Evolutionary conservation across 2,888 invertebrate species (phyloP), one percentile per base, ranked within the genome.

Genomic region (Globia sparganii): DNA sequence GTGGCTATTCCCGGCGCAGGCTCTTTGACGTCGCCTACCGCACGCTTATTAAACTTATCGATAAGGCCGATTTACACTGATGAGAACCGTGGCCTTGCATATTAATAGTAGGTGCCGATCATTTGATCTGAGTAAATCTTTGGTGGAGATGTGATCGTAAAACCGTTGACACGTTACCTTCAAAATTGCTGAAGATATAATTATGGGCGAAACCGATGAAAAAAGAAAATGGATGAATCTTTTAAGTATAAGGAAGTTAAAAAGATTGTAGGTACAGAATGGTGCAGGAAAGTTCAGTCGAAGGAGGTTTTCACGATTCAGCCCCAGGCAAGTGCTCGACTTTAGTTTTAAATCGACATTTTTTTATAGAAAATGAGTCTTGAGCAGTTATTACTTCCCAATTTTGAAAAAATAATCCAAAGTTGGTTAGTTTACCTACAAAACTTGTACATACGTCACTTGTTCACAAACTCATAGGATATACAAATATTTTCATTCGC

Each of bases 31-130:
- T 83, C 76, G 85, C 83, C 77, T 75, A 84, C 87, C 79, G 66
- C 78, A 67, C 81, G 85, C 86, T 91, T 90, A 89, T 91, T 91
- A 91, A 91, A 91, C 87, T 89, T 91, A 90, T 89, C 92, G 92
- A 92, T 93, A 91, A 91, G 90, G 87, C 84, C 90, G 90, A 94
- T 93, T 93, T 92, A 92, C 91, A 88, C 91, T 92, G 93, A 94
- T 93, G 93, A 92, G 92, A 90, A 83, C 81, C 91, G 87, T 92
- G 92, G 90, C 68, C 87, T 86, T 88, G 94, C 93, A 94, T 94
- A 91, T 90, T 93, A 91, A 94, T 87, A 77, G 74, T 75, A 77
- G 74, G 74, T 80, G 78, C 58, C 79, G 76, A 83, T 86, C 61
- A 84, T 76, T 82, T 76, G 61, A 59, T 70, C 62, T 72, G 59